phyloP scores from a whole-genome alignment of 1,140 invertebrate genomes.

The Listronotus oregonensis region DNA sequence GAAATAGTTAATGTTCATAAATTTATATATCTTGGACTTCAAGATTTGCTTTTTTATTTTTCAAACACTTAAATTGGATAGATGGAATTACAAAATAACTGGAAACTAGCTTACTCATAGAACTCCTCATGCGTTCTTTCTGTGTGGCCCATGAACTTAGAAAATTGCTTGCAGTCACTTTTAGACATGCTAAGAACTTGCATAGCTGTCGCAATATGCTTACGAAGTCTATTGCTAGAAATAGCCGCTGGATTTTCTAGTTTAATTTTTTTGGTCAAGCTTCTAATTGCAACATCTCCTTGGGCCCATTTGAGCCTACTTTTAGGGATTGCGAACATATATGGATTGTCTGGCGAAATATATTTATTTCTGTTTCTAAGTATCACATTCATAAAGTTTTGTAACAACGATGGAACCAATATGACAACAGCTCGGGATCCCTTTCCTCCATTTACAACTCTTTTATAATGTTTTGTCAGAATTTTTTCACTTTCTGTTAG shows the following conservation, averaged over 20 bases:
- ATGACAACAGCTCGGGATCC: constrained; percentile 28
- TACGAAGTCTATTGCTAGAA: constrained; percentile 27
- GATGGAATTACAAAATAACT: too few species aligned
- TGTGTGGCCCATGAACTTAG: constrained; percentile 35
- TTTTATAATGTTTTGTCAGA: constrained; percentile 27
- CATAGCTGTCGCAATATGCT: constrained; percentile 37
- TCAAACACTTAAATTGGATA: too few species aligned
- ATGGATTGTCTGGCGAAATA: constrained; percentile 30
- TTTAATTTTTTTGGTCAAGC: constrained; percentile 27
- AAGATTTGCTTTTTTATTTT: too few species aligned
- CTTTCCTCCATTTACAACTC: constrained; percentile 33
- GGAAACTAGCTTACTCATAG: constrained; percentile 20
- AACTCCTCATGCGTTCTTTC: constrained; percentile 23
- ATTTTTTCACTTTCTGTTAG: constrained; percentile 25
- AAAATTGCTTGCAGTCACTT: constrained; percentile 36
- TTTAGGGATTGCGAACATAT: constrained; percentile 32
- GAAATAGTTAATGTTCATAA: too few species aligned
- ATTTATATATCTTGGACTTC: too few species aligned
- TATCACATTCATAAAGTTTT: constrained; percentile 27
- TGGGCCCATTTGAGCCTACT: constrained; percentile 35
- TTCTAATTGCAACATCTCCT: constrained; percentile 35
- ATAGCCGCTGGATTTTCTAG: constrained; percentile 21
- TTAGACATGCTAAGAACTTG: constrained; percentile 38
- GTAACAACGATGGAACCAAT: constrained; percentile 24
- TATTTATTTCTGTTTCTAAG: constrained; percentile 27